Conservation (phyloP, 2,888 invertebrate genomes). For the Nephrotoma flavescens region DNA sequence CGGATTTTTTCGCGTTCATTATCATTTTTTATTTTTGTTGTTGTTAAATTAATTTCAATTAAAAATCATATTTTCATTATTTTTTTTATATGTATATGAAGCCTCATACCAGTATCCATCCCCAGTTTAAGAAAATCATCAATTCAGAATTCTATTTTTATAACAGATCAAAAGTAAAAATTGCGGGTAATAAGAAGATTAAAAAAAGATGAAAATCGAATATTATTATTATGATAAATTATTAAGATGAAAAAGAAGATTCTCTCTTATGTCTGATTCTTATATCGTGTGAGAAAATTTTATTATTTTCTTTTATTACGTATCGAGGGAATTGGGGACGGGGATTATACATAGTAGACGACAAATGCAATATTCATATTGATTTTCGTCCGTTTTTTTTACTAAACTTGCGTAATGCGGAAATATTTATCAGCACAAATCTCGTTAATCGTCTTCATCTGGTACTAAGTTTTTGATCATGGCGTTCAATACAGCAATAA, state of each 20-base stretch:
- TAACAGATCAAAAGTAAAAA: background rate
- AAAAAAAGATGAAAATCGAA: background rate
- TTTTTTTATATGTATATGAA: background rate
- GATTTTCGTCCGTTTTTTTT: background rate
- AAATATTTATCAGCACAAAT: background rate
- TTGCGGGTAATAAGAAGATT: background rate
- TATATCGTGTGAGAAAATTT: background rate
- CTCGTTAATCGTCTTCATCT: background rate
- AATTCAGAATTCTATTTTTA: background rate
- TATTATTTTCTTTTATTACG: background rate
- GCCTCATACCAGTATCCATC: background rate
- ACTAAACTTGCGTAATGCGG: background rate
- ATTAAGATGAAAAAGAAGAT: background rate
- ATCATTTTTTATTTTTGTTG: background rate
- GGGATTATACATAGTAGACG: background rate
- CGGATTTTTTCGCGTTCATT: background rate
- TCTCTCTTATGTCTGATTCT: background rate
- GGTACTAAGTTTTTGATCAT: background rate
- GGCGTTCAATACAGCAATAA: background rate
- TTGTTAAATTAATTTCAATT: background rate
- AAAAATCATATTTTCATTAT: background rate
- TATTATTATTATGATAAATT: background rate
- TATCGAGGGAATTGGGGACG: background rate
- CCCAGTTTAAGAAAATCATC: background rate
- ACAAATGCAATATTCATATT: background rate